Evolutionary conservation across 2,113 vertebrate species (phyloP).

Genomic region (Nesogale talazaci): DNA sequence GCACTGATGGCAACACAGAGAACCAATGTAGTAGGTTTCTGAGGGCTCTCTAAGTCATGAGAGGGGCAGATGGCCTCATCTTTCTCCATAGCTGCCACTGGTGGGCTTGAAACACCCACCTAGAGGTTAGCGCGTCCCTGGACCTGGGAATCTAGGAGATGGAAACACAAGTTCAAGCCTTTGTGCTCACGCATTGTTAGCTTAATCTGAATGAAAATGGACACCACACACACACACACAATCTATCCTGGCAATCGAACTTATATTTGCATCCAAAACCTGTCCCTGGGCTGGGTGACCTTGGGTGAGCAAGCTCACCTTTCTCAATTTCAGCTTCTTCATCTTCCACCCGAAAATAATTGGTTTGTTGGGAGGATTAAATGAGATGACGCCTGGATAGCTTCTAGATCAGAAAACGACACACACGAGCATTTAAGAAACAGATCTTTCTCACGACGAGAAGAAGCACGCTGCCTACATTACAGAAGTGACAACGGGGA

Average conservation of each 20-base stretch:
- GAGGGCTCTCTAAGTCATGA: too few relatives aligned
- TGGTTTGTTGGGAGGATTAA: not conserved
- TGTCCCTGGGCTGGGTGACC: conserved; percentile 34
- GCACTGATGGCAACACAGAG: too few relatives aligned
- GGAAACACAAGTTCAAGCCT: not conserved
- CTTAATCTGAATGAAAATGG: not conserved
- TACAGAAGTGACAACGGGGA: not conserved
- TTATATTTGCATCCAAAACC: not conserved
- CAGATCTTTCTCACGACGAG: not conserved
- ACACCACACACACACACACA: rapidly evolving
- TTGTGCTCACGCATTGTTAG: not conserved
- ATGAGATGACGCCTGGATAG: not conserved
- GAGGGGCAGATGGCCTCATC: too few relatives aligned
- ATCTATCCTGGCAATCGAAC: not conserved
- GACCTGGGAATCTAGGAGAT: not conserved
- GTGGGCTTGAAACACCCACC: too few relatives aligned
- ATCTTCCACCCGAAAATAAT: not conserved
- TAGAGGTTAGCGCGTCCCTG: too few relatives aligned
- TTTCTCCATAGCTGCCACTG: too few relatives aligned
- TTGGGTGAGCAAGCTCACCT: conserved; percentile 46
- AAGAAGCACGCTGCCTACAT: not conserved
- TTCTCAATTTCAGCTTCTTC: not conserved
- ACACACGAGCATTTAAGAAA: not conserved
- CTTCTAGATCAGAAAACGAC: not conserved
- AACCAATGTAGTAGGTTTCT: too few relatives aligned